Evolutionary conservation across 2,113 vertebrate species (phyloP).

Genomic region (Poicephalus meyeri): DNA sequence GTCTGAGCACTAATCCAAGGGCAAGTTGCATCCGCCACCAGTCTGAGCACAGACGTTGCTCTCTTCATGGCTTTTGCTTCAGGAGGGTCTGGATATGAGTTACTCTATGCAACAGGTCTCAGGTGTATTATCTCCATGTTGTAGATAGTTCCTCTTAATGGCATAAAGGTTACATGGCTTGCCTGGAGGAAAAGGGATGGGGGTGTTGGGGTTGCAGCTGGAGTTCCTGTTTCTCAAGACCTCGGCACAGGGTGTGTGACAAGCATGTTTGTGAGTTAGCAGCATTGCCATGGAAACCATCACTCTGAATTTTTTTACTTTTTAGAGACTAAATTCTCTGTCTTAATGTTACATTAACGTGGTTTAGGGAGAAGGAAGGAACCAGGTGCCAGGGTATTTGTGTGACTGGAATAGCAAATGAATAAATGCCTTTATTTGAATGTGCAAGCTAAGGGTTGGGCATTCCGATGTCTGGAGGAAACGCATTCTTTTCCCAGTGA

Average conservation of each 20-base stretch:
- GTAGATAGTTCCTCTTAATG: neutral
- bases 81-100: neutral
- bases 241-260: conserved; percentile 6
- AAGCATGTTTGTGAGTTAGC: neutral
- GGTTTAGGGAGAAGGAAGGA: conserved; percentile 16
- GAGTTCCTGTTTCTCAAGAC: conserved; percentile 35
- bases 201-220: neutral
- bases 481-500: conserved; percentile 34
- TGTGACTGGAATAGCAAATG: conserved; percentile 50
- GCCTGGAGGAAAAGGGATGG: neutral
- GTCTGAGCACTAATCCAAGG: conserved; percentile 11
- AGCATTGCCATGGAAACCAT: conserved; percentile 19
- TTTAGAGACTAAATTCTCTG: conserved; percentile 5
- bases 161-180: neutral
- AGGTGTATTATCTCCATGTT: neutral
- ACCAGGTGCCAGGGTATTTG: neutral
- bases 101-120: neutral
- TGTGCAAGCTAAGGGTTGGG: conserved; percentile 50
- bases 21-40: neutral
- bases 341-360: neutral
- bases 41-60: neutral
- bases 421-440: conserved; percentile 60
- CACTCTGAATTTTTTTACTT: neutral
- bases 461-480: conserved; percentile 59
- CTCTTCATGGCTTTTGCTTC: neutral